Percentiles rank a stretch among this genome's conserved stretches.
Evolutionary conservation across 2,888 invertebrate genomes (phyloP).

Genomic region (Biston betularia): DNA sequence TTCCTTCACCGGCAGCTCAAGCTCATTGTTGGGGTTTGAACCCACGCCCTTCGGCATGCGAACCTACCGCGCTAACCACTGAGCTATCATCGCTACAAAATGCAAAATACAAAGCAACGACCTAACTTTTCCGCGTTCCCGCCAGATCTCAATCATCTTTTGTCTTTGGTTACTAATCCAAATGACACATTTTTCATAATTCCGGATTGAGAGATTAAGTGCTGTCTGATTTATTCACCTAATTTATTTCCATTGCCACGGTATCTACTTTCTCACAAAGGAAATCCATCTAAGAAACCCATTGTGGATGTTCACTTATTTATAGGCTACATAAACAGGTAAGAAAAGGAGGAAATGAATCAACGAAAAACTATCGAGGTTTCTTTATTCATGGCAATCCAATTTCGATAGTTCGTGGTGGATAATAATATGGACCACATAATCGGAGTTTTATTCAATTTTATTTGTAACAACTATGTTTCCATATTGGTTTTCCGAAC

Average conservation of each 20-base stretch:
- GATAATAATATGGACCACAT: slow-evolving; percentile 34
- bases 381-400: slow-evolving; percentile 40
- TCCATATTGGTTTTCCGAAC: slow-evolving; percentile 39
- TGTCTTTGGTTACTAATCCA: background rate
- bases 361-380: slow-evolving; percentile 30
- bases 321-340: slow-evolving; percentile 33
- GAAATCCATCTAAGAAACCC: slow-evolving; percentile 26
- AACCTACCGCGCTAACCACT: too few species aligned
- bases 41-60: too few species aligned
- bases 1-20: too few species aligned
- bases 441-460: slow-evolving; percentile 44
- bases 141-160: background rate
- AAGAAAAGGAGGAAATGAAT: slow-evolving; percentile 34
- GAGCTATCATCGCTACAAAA: too few species aligned
- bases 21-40: too few species aligned
- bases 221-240: slow-evolving; percentile 22
- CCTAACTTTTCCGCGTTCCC: too few species aligned
- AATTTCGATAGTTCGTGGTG: slow-evolving; percentile 35
- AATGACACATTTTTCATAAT: background rate
- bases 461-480: slow-evolving; percentile 38
- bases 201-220: slow-evolving; percentile 3
- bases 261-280: slow-evolving; percentile 24
- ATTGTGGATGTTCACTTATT: slow-evolving; percentile 33
- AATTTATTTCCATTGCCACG: slow-evolving; percentile 18
- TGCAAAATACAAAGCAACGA: too few species aligned